Conservation (phyloP, 2,888 invertebrate species). For the Bursaphelenchus okinawaensis region DNA sequence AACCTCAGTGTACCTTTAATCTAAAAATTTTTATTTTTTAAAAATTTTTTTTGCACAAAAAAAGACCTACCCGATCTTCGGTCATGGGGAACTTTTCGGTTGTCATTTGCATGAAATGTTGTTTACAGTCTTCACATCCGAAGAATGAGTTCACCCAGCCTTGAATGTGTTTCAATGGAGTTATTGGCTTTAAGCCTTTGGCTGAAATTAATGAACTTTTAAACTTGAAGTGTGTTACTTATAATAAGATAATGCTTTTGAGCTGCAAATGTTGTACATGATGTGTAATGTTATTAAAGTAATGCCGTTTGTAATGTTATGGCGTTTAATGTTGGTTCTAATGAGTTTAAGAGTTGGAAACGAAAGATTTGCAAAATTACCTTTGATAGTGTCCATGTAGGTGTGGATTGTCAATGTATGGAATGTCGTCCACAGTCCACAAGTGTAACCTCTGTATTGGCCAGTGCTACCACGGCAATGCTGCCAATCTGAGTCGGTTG, state of each 20-base stretch:
- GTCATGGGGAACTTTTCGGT: slow-evolving; percentile 59
- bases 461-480: slow-evolving; percentile 58
- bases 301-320: neutral
- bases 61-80: slow-evolving; percentile 43
- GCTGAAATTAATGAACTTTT: slow-evolving; percentile 35
- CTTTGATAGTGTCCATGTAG: slow-evolving; percentile 58
- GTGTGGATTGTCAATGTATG: slow-evolving; percentile 82
- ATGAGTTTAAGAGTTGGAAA: neutral
- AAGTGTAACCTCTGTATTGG: slow-evolving; percentile 66
- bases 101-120: slow-evolving; percentile 85
- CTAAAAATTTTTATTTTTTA: neutral
- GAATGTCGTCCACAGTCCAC: slow-evolving; percentile 91
- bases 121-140: slow-evolving; percentile 82
- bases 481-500: slow-evolving; percentile 53
- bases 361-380: slow-evolving; percentile 13
- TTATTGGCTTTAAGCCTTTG: slow-evolving; percentile 43
- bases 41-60: neutral
- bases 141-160: slow-evolving; percentile 83
- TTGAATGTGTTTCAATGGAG: slow-evolving; percentile 47
- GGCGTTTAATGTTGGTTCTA: neutral
- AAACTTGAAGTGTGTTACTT: too few relatives aligned
- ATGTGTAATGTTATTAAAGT: too few relatives aligned
- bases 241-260: too few relatives aligned
- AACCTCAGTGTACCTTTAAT: too few relatives aligned
- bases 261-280: too few relatives aligned